Percentiles rank a stretch among this genome's conserved stretches.
Evolutionary conservation across 2,113 vertebrate genomes (phyloP).

Genomic region (Podocnemis expansa): DNA sequence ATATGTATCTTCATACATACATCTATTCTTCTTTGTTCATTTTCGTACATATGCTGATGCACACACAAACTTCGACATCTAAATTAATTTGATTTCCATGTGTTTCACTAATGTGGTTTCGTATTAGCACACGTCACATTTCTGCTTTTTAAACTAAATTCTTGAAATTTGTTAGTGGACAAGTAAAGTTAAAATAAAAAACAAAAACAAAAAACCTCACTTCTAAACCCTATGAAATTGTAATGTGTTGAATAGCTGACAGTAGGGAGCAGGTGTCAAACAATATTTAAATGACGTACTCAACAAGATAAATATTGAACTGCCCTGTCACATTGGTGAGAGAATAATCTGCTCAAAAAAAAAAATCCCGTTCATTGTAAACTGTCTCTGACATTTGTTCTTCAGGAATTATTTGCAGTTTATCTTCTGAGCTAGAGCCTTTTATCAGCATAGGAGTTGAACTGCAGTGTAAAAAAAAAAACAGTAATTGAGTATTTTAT

Average conservation of each 20-base stretch:
- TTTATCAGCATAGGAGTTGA: constrained; percentile 82
- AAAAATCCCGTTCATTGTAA: constrained; percentile 78
- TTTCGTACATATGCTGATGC: neutral
- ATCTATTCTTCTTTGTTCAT: neutral
- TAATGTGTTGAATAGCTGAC: constrained; percentile 63
- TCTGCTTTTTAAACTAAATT: neutral
- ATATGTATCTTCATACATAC: accelerated
- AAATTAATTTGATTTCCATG: neutral
- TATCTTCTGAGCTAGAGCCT: constrained; percentile 78
- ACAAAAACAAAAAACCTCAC: constrained; percentile 44
- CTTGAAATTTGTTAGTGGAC: neutral
- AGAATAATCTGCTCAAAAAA: constrained; percentile 77
- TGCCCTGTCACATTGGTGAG: constrained; percentile 75
- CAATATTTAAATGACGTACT: constrained; percentile 81
- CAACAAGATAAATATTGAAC: constrained; percentile 80
- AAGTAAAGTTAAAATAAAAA: constrained; percentile 30
- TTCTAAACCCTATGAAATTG: constrained; percentile 65
- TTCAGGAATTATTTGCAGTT: constrained; percentile 84
- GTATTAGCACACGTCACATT: neutral
- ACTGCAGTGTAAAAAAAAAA: constrained; percentile 77
- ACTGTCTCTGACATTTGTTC: constrained; percentile 82
- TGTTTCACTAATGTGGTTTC: neutral
- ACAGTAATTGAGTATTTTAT: constrained; percentile 89
- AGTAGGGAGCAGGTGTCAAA: constrained; percentile 80
- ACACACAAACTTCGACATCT: accelerated